phyloP scores from a whole-genome alignment of 2,888 invertebrate species.

The Stenurella melanura region DNA sequence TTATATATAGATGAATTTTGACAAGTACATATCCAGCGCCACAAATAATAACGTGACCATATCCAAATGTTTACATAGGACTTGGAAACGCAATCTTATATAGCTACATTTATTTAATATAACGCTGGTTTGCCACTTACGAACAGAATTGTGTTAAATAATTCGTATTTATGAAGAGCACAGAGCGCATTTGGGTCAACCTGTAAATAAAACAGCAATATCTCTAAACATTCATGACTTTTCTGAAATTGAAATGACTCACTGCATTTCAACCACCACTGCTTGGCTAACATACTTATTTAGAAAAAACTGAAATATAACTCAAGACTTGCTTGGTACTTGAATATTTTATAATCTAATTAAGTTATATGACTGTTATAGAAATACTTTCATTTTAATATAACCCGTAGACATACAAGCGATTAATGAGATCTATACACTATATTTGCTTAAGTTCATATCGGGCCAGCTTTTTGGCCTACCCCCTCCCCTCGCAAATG shows the following conservation, averaged over 20 bases:
- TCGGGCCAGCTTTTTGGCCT: too few relatives aligned
- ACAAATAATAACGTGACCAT: neutral
- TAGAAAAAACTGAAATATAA: neutral
- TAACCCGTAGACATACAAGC: too few relatives aligned
- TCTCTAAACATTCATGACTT: neutral
- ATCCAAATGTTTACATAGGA: neutral
- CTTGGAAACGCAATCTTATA: neutral
- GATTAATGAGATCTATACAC: too few relatives aligned
- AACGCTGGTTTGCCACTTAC: neutral
- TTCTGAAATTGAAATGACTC: conserved; percentile 10
- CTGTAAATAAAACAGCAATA: conserved; percentile 15
- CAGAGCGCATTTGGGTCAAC: conserved; percentile 12
- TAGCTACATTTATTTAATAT: neutral
- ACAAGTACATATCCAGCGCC: neutral
- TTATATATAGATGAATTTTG: too few relatives aligned
- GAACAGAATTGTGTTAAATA: conserved; percentile 1
- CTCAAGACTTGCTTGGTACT: neutral
- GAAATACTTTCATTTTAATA: too few relatives aligned
- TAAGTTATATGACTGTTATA: too few relatives aligned
- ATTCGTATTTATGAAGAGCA: neutral
- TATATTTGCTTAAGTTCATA: too few relatives aligned
- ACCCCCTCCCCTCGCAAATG: too few relatives aligned
- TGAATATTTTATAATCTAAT: neutral
- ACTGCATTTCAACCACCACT: neutral
- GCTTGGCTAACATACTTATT: neutral